A percentile compares a stretch with the other conserved stretches of the same genome.
phyloP scores from a whole-genome alignment of 2,113 vertebrate species.

The Rhegmatorhina hoffmannsi region DNA sequence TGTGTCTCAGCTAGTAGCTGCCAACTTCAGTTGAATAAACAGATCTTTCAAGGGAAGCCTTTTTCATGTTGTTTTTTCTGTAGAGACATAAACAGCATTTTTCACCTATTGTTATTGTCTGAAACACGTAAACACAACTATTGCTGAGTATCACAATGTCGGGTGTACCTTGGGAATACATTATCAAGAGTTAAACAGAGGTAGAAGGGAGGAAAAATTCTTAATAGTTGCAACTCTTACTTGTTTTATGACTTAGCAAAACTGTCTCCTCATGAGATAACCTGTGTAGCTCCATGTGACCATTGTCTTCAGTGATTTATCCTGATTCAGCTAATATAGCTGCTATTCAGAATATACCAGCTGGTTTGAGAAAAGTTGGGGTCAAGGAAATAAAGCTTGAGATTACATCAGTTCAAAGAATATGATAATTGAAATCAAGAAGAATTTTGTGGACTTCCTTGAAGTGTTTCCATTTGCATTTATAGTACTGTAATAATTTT shows the following conservation, averaged over 20 bases:
- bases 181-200: not conserved
- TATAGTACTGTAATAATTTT: not conserved
- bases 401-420: not conserved
- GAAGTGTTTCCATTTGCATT: not conserved
- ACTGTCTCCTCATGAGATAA: not conserved
- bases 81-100: constrained; percentile 49
- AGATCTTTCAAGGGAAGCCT: constrained; percentile 45
- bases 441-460: not conserved
- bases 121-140: not conserved
- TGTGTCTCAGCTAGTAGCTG: constrained; percentile 18
- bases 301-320: not conserved
- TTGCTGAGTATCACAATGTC: not conserved
- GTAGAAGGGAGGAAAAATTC: not conserved
- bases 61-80: constrained; percentile 32
- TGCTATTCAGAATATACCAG: not conserved
- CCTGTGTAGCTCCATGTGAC: not conserved
- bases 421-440: constrained; percentile 15
- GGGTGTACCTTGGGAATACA: not conserved
- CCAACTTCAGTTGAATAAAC: constrained; percentile 17
- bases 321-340: not conserved
- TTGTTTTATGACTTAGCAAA: not conserved
- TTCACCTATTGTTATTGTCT: constrained; percentile 11
- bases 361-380: not conserved
- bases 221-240: not conserved
- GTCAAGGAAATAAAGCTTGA: not conserved